Conservation (phyloP, 2,888 invertebrate genomes). For the Vesta saturnalis region DNA sequence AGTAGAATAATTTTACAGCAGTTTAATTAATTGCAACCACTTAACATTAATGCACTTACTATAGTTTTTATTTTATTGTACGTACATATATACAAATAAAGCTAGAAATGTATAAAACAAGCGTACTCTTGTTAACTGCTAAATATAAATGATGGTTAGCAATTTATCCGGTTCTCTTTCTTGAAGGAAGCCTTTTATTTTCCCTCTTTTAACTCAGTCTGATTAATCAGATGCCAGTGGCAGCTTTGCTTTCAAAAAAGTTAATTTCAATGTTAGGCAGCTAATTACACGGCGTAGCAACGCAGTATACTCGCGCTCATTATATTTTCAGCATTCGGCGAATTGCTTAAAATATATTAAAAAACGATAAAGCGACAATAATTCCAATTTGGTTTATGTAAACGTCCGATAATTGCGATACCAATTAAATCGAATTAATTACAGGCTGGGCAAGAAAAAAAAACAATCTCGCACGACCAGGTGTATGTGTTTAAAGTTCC, state of each 20-base stretch:
- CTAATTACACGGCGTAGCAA: conserved; percentile 45
- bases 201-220: conserved; percentile 41
- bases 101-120: conserved; percentile 24
- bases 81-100: not conserved
- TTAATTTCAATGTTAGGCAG: conserved; percentile 47
- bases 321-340: not conserved
- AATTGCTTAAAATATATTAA: not conserved
- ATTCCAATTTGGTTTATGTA: no score
- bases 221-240: conserved; percentile 45
- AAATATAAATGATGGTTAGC: conserved; percentile 40
- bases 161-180: conserved; percentile 41
- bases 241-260: conserved; percentile 42
- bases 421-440: not conserved
- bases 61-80: not conserved
- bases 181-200: conserved; percentile 40
- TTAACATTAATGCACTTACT: conserved; percentile 12
- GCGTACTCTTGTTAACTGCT: conserved; percentile 36
- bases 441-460: not conserved
- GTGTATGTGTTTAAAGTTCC: not conserved
- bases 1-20: no score
- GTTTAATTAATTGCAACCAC: conserved; percentile 10
- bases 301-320: conserved; percentile 17
- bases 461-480: not conserved
- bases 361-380: no score
- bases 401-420: not conserved